Evolutionary conservation across 2,888 invertebrate genomes (phyloP), one percentile per base, ranked within the genome.

Genomic region (Sinhomidia bicolor): DNA sequence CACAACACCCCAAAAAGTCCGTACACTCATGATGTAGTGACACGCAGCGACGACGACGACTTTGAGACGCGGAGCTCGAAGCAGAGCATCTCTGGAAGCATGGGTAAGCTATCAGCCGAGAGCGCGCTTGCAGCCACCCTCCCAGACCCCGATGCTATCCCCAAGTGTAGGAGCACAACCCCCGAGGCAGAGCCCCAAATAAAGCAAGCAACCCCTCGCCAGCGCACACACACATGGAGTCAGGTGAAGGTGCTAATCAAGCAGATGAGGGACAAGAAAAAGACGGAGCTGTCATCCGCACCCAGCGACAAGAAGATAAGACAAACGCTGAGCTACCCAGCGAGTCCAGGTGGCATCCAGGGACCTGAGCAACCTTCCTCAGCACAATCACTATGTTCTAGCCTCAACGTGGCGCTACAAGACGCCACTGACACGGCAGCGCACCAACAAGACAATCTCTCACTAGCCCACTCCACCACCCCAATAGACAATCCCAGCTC

Each of bases 171-270:
- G 20, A 88, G 87, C 7, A 90, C 90, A 10, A 90, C 90, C n/a
- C 90, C 91, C 6, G 90, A 90, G 1, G 81, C 78, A n/a, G 81
- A 86, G 71, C 71, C 26, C 32, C 29, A 60, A 60, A 83, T 20
- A 32, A 74, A 65, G n/a, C n/a, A n/a, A n/a, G n/a, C n/a, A 26
- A 62, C 60, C 2, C 60, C 82, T 12, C n/a, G 89, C 90, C 7
- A 44, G 32, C 32, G 88, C 17, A 85, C 76, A n/a, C 89, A 90
- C 78, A 91, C 90, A 5, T 91, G 91, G 91, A 89, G 90, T 23
- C 91, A 91, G 57, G 90, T 91, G n/a, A 91, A 91, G 76, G 90
- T 88, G 23, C 80, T 91, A 20, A 90, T 91, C 4, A 90, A 88
- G 26, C 89, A 91, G 17, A 88, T 89, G 88, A 47, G 85, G 26